These are phyloP conservation scores for Chironomus riparius DNA, from an alignment of 2,888 invertebrate species.

Conservation along the genomic window DNA sequence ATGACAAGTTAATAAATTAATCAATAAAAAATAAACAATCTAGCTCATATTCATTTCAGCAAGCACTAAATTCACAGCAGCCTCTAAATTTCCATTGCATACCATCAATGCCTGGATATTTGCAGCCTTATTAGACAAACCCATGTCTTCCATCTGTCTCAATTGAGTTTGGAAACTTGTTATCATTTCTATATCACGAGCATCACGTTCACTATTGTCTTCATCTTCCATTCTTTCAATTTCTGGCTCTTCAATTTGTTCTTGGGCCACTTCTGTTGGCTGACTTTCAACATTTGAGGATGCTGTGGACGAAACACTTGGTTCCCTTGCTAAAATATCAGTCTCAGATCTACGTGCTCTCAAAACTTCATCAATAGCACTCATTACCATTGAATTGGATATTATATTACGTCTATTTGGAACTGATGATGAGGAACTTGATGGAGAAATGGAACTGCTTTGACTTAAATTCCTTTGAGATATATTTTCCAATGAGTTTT, in stretches of 20 bases:
- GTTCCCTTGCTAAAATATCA: conserved; percentile 31
- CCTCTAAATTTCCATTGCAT: conserved; percentile 72
- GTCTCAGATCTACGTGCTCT: conserved; percentile 34
- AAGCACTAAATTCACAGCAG: conserved; percentile 75
- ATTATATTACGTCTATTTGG: conserved; percentile 39
- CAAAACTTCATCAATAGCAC: conserved; percentile 65
- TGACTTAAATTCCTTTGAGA: conserved; percentile 37
- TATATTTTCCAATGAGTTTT: conserved; percentile 40
- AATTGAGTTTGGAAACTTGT: conserved; percentile 45
- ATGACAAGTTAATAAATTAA: neutral
- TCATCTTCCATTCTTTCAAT: conserved; percentile 28
- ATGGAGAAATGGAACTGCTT: conserved; percentile 19
- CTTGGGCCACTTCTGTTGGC: neutral
- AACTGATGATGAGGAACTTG: conserved; percentile 20
- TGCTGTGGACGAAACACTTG: conserved; percentile 29
- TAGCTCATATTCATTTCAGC: conserved; percentile 13
- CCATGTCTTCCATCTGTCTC: conserved; percentile 83
- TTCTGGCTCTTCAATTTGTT: neutral
- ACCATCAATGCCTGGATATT: conserved; percentile 78
- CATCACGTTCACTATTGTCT: neutral
- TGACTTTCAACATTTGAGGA: neutral
- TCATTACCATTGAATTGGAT: conserved; percentile 69
- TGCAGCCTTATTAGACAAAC: conserved; percentile 70
- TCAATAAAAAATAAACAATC: neutral
- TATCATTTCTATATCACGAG: conserved; percentile 23